Percentiles rank a stretch among this genome's conserved stretches.
Conservation (phyloP, 1,140 invertebrate genomes). For the Phortica variegata region DNA sequence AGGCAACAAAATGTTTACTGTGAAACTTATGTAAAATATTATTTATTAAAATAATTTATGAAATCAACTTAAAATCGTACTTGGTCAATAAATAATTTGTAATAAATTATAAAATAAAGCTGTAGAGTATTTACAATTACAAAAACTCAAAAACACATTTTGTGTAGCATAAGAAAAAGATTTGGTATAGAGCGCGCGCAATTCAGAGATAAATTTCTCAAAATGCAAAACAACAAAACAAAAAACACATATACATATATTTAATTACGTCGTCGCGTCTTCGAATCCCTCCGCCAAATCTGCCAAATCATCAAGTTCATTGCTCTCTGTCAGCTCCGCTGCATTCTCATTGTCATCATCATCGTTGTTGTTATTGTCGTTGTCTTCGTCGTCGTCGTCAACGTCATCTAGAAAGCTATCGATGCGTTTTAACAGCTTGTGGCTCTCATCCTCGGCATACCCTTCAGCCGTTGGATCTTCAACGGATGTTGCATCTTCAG, state of each 20-base stretch:
- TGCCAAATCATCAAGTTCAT: constrained; percentile 30
- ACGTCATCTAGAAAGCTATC: constrained; percentile 44
- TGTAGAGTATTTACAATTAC: no score
- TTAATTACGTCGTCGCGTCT: constrained; percentile 1
- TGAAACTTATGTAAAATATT: no score
- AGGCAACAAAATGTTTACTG: no score
- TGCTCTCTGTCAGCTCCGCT: no score
- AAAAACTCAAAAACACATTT: no score
- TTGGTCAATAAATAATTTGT: no score
- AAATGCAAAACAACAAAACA: constrained; percentile 19
- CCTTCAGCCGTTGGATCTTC: neutral
- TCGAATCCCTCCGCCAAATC: constrained; percentile 35
- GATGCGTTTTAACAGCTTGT: constrained; percentile 48
- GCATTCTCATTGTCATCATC: neutral
- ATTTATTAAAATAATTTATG: no score
- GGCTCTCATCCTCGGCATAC: constrained; percentile 19
- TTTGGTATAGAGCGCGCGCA: constrained; percentile 52
- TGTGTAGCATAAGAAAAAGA: no score
- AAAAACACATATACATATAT: neutral
- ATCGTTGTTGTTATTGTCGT: neutral
- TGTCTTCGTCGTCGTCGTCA: constrained; percentile 27
- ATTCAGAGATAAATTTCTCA: no score
- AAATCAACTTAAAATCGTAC: no score
- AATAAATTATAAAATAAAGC: no score
- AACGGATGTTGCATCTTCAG: neutral